Evolutionary conservation across 37 sponge, comb jelly and placozoan genomes (phyloP), one percentile per base, ranked within the genome.

Genomic region (Halisarca cf. caerulea): DNA sequence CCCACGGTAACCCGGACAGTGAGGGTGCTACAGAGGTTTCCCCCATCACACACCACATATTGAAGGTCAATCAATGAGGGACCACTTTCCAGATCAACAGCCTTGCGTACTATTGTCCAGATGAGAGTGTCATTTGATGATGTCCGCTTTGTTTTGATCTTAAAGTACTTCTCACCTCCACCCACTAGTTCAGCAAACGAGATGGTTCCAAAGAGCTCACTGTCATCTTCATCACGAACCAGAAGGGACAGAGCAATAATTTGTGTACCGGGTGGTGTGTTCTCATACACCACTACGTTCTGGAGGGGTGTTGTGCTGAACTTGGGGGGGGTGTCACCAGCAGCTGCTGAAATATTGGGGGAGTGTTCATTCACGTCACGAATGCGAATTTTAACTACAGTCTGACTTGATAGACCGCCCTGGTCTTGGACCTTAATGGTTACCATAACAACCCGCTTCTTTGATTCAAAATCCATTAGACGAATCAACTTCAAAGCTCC

Each of bases 361-460:
- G 83, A 6, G 59, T 58, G 83, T 39, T 90, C 91, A 71, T 90
- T 90, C 43, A 70, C 58, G 39, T 90, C 91, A 3, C 21, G 45
- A 23, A 90, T 53, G 18, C 23, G 23, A 3, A 90, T 39, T 40
- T 66, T 54, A 28, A 90, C 60, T 34, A 23, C 27, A 80, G 69
- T 61, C 21, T 44, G 41, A 15, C 66, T 82, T 41, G 62, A n/a
- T 4, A 44, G 24, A 6, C 45, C 45, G 21, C 77, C 77, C 2
- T 74, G 38, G 41, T 43, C 45, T 34, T 68, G 33, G 1, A 68
- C 69, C 17, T 27, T 27, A 15, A 74, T 44, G 15, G 64, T 30
- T 14, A 74, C 24, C 42, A 74, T 23, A 11, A 17, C 41, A n/a
- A 40, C 24, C 45, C 32, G 15, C 15, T 74, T 17, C 25, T 44